Evolutionary conservation across 2,888 invertebrate species (phyloP).

Genomic region (Crepidodera aurea): DNA sequence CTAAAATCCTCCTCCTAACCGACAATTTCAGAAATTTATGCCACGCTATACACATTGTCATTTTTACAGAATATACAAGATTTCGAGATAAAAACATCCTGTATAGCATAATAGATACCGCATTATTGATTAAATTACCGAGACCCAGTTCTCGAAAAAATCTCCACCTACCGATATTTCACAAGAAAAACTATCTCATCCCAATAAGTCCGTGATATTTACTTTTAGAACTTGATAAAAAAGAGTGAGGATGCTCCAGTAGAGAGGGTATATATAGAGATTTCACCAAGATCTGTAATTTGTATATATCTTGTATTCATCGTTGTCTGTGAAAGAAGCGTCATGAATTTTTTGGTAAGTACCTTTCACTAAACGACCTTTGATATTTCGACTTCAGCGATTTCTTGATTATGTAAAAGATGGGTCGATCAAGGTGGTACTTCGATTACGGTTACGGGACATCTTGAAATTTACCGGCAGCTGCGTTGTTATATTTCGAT

Average conservation of each 20-base stretch:
- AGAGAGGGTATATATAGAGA: conserved; percentile 51
- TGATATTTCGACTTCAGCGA: conserved; percentile 41
- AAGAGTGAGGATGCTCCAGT: conserved; percentile 43
- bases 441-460: background rate
- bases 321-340: conserved; percentile 53
- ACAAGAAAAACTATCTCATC: conserved; percentile 37
- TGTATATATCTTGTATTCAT: conserved; percentile 43
- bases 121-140: background rate
- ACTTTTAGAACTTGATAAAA: conserved; percentile 4
- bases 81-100: background rate
- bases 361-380: conserved; percentile 49
- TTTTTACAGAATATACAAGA: background rate
- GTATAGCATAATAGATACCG: background rate
- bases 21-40: too few relatives aligned
- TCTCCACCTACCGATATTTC: conserved; percentile 5
- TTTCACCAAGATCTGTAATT: conserved; percentile 47
- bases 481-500: background rate
- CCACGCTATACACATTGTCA: too few relatives aligned
- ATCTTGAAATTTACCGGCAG: background rate
- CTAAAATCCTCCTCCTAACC: too few relatives aligned
- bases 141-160: background rate
- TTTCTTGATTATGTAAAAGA: conserved; percentile 41
- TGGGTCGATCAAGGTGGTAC: conserved; percentile 17
- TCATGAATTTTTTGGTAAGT: conserved; percentile 64
- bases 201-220: conserved; percentile 30